Evolutionary conservation across 2,113 vertebrate genomes (phyloP).

Genomic region (Meriones unguiculatus): DNA sequence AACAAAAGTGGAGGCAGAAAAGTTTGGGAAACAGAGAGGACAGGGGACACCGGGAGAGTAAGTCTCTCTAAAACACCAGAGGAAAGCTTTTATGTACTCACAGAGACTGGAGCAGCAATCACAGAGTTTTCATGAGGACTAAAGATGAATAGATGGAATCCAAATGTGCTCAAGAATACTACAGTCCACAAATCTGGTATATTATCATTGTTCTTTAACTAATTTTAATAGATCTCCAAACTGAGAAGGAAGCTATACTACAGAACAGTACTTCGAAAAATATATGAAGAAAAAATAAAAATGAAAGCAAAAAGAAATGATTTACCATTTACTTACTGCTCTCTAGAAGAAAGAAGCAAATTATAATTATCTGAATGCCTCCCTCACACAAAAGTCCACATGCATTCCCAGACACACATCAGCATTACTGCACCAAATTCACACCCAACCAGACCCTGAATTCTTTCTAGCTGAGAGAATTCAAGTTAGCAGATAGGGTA

Average conservation of each 20-base stretch:
- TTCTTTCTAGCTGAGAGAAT: neutral
- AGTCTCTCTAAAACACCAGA: neutral
- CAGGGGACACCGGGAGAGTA: neutral
- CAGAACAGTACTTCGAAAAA: neutral
- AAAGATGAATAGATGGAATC: neutral
- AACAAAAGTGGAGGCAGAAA: neutral
- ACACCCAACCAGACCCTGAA: neutral
- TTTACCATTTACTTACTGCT: neutral
- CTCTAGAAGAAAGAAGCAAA: neutral
- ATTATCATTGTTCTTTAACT: neutral
- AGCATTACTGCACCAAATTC: neutral
- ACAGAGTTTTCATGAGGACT: neutral
- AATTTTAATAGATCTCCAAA: conserved; percentile 13
- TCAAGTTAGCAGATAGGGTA: conserved; percentile 5
- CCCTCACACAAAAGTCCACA: rapidly evolving
- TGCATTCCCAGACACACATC: neutral
- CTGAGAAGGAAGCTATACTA: neutral
- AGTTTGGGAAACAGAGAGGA: neutral
- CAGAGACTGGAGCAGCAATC: neutral
- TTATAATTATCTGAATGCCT: neutral
- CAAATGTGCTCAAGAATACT: neutral
- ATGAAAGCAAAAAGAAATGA: neutral
- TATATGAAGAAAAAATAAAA: conserved; percentile 9
- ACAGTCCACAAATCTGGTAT: neutral
- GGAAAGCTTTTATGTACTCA: neutral